A percentile compares a stretch with the other conserved stretches of the same genome.
Evolutionary conservation across 2,113 vertebrate genomes (phyloP).

Genomic region (Lophotis ruficrista): DNA sequence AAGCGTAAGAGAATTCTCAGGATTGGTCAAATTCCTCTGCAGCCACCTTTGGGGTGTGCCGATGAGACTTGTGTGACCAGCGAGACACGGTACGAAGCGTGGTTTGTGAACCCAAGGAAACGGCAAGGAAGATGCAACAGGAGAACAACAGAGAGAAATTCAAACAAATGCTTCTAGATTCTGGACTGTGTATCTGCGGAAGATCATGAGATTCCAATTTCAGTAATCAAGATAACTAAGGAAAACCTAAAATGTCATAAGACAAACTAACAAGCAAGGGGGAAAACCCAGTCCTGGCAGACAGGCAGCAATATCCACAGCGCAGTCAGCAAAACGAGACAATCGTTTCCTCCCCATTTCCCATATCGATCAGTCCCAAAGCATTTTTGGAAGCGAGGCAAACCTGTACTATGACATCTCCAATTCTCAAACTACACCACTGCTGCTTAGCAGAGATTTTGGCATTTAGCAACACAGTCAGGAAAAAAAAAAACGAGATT

Average conservation of each 20-base stretch:
- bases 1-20: background rate
- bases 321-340: background rate
- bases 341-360: background rate
- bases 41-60: background rate
- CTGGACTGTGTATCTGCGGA: accelerated
- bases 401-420: background rate
- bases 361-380: background rate
- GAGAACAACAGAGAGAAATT: background rate
- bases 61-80: background rate
- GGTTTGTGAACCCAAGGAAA: background rate
- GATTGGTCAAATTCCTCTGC: background rate
- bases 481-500: background rate
- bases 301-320: background rate
- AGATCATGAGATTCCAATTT: background rate
- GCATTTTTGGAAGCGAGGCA: background rate
- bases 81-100: background rate
- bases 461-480: background rate
- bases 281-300: background rate
- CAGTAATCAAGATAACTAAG: background rate
- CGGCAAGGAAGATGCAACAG: background rate
- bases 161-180: background rate
- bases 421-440: background rate
- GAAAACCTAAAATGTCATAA: background rate
- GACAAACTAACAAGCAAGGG: background rate
- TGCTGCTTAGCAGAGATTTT: background rate